phyloP scores from a whole-genome alignment of 2,797 vertebrate genomes.

The Periparus ater region DNA sequence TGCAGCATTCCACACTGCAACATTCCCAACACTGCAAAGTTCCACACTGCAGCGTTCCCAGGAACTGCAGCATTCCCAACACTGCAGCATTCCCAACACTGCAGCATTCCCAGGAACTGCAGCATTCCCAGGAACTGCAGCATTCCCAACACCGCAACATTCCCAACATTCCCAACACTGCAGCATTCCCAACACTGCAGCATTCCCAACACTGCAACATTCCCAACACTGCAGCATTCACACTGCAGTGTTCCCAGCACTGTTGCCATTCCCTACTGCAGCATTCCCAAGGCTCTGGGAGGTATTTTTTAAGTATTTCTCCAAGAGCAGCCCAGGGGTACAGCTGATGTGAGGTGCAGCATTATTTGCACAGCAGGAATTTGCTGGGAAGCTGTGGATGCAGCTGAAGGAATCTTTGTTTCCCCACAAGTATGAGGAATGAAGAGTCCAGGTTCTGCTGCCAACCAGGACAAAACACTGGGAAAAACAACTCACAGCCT shows the following conservation, averaged over 20 bases:
- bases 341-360: not conserved
- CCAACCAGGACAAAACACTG: not conserved
- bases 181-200: not conserved
- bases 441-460: not conserved
- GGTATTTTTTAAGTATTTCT: rapidly evolving
- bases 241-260: not conserved
- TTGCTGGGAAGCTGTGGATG: not conserved
- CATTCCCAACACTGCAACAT: not conserved
- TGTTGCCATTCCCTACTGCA: not conserved
- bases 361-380: not conserved
- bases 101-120: not conserved
- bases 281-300: not conserved
- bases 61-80: too few relatives aligned
- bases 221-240: not conserved
- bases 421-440: not conserved
- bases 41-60: not conserved
- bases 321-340: not conserved
- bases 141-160: not conserved
- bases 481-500: not conserved
- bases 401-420: not conserved
- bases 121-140: not conserved
- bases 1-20: not conserved
- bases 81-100: not conserved
- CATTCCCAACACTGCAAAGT: too few relatives aligned
- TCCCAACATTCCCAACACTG: not conserved